A percentile compares a stretch with the other conserved stretches of the same genome.
These are phyloP conservation scores for Diplazon laetatorius DNA, from an alignment of 2,888 invertebrate species.

Conservation along the genomic window DNA sequence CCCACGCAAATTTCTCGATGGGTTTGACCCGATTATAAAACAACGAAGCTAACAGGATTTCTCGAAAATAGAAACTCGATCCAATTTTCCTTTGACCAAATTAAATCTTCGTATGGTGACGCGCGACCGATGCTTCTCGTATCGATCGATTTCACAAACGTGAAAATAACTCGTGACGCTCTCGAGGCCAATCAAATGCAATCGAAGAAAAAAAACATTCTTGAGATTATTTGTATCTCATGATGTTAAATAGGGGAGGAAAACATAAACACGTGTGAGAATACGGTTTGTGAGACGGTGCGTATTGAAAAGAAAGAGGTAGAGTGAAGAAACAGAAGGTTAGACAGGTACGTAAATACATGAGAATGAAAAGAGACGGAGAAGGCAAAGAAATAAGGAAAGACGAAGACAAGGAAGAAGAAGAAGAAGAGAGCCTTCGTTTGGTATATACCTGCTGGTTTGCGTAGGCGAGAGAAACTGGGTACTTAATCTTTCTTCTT, in stretches of 20 bases:
- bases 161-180: conserved; percentile 6
- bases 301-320: conserved; percentile 31
- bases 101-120: neutral
- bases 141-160: neutral
- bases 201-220: conserved; percentile 7
- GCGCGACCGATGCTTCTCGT: neutral
- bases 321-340: conserved; percentile 39
- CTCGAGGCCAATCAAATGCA: neutral
- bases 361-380: conserved; percentile 9
- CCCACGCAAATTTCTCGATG: neutral
- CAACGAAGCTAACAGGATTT: neutral
- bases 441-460: conserved; percentile 53
- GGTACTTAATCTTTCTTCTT: conserved; percentile 63
- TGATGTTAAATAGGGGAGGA: neutral
- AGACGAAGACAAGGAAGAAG: conserved; percentile 37
- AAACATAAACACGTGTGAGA: neutral
- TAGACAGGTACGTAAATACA: conserved; percentile 45
- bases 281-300: conserved; percentile 1
- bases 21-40: neutral
- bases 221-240: neutral
- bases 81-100: neutral
- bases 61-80: neutral
- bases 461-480: conserved; percentile 63
- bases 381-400: conserved; percentile 12
- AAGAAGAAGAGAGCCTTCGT: conserved; percentile 50